These are phyloP conservation scores for Pseudopodoces humilis DNA, from an alignment of 2,113 vertebrate genomes.

Conservation along the genomic window DNA sequence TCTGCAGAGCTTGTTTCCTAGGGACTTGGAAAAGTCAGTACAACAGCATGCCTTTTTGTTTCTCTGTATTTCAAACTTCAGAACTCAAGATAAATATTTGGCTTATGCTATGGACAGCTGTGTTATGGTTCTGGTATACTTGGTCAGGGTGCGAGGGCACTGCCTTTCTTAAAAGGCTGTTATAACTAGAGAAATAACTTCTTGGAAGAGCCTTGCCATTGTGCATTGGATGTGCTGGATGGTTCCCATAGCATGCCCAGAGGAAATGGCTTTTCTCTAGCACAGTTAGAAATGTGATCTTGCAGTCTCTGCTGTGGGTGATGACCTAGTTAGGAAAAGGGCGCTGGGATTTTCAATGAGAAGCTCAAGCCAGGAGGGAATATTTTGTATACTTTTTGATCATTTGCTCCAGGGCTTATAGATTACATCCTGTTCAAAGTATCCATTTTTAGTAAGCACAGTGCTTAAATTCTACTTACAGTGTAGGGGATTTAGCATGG, in stretches of 20 bases:
- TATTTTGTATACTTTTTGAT: background rate
- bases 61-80: background rate
- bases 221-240: background rate
- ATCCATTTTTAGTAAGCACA: background rate
- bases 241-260: background rate
- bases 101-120: background rate
- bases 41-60: background rate
- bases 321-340: background rate
- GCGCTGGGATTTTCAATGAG: background rate
- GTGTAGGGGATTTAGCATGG: background rate
- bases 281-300: background rate
- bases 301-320: background rate
- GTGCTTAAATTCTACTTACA: background rate
- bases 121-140: background rate
- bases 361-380: background rate
- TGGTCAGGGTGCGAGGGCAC: background rate
- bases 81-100: background rate
- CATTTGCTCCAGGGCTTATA: background rate
- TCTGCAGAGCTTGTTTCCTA: background rate
- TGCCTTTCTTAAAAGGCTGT: background rate
- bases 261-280: background rate
- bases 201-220: background rate
- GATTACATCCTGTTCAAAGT: background rate
- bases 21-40: background rate
- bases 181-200: background rate